These are phyloP conservation scores for Lepidothrix coronata DNA, from an alignment of 2,113 vertebrate genomes.

Conservation along the genomic window DNA sequence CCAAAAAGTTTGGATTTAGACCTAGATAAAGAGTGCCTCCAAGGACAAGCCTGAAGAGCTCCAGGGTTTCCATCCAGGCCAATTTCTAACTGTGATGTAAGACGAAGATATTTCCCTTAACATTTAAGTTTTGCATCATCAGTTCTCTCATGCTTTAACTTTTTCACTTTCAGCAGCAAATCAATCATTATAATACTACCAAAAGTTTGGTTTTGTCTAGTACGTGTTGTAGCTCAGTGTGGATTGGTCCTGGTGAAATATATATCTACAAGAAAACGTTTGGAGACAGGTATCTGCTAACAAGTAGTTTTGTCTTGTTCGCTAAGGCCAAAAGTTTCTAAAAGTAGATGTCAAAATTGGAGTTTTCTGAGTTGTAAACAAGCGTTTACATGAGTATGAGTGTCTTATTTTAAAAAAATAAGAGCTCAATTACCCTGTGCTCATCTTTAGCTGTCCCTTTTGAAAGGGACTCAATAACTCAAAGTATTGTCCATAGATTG, in stretches of 20 bases:
- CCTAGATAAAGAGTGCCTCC: neutral
- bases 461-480: neutral
- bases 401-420: neutral
- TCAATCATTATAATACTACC: neutral
- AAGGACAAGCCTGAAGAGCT: neutral
- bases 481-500: neutral
- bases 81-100: slow-evolving; percentile 2
- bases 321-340: neutral
- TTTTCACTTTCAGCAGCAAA: slow-evolving; percentile 33
- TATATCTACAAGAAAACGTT: neutral
- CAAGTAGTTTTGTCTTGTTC: neutral
- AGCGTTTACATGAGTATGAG: neutral
- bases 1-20: neutral
- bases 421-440: neutral
- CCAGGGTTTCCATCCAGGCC: neutral
- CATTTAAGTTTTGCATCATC: neutral
- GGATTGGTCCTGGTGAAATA: neutral
- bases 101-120: neutral
- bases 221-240: neutral
- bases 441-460: neutral
- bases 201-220: neutral
- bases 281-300: neutral
- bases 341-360: neutral
- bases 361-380: neutral
- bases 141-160: neutral